Conservation (phyloP, 2,888 invertebrate genomes). For the Caenorhabditis panamensis region DNA sequence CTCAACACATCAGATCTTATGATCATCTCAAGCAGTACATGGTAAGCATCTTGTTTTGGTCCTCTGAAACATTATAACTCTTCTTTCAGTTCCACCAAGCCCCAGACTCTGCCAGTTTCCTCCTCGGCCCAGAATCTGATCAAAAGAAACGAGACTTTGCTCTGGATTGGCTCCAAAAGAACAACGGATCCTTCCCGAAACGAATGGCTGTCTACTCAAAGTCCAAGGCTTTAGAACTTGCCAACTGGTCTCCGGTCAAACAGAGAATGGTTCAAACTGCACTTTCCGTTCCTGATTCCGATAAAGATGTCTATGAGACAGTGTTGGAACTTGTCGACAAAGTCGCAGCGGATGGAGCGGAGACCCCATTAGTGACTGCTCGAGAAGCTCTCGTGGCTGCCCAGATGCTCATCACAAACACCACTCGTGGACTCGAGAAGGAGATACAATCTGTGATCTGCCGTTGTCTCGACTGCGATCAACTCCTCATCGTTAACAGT, state of each 20-base stretch:
- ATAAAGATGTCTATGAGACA: conserved; percentile 25
- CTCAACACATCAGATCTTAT: conserved; percentile 61
- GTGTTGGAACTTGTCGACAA: conserved; percentile 22
- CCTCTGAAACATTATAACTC: background rate
- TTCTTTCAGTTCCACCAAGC: conserved; percentile 17
- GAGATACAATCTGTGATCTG: conserved; percentile 37
- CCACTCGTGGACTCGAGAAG: conserved; percentile 10
- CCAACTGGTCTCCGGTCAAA: conserved; percentile 19
- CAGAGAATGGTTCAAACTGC: background rate
- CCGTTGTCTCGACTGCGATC: conserved; percentile 52
- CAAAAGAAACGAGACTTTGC: conserved; percentile 2
- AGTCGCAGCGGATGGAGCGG: conserved; percentile 33
- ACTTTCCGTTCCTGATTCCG: background rate
- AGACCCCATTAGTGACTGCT: conserved; percentile 14
- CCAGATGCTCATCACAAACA: conserved; percentile 41
- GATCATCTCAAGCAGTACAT: conserved; percentile 65
- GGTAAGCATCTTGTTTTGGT: too few relatives aligned
- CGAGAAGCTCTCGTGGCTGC: conserved; percentile 41
- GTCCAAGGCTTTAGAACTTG: conserved; percentile 26
- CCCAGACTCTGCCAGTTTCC: background rate
- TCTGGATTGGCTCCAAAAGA: conserved; percentile 33
- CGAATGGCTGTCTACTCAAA: conserved; percentile 49
- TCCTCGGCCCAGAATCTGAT: conserved; percentile 26
- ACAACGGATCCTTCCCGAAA: conserved; percentile 22
- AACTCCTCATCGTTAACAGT: conserved; percentile 31